Conservation (phyloP, 2,113 vertebrate species). For the Brevimyrus niger region DNA sequence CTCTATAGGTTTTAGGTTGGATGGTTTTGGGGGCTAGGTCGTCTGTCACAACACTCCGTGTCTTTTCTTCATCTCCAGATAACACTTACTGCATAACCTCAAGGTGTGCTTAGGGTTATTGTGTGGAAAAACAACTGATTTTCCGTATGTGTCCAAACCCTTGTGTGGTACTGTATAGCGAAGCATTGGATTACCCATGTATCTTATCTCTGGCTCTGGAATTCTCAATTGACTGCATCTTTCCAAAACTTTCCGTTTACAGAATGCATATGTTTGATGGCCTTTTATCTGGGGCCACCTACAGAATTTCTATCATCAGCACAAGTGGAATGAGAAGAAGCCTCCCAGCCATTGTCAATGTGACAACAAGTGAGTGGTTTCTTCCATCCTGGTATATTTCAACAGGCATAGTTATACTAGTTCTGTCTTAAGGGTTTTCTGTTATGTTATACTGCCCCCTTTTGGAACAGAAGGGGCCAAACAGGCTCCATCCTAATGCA, state of each 20-base stretch:
- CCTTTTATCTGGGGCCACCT: slow-evolving; percentile 63
- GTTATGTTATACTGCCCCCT: neutral
- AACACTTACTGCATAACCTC: neutral
- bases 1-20: neutral
- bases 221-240: neutral
- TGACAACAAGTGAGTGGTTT: slow-evolving; percentile 61
- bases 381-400: neutral
- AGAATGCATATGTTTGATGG: slow-evolving; percentile 55
- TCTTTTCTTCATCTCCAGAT: neutral
- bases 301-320: slow-evolving; percentile 59
- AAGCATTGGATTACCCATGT: neutral
- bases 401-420: neutral
- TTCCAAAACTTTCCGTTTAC: neutral
- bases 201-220: slow-evolving; percentile 19
- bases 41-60: neutral
- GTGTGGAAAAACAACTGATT: neutral
- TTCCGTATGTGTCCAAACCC: neutral
- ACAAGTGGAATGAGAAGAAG: slow-evolving; percentile 62
- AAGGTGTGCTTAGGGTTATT: neutral
- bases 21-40: neutral
- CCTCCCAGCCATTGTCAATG: slow-evolving; percentile 42
- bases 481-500: neutral
- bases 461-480: neutral
- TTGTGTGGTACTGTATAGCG: neutral
- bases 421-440: neutral